These are phyloP conservation scores for Rhyacophila evoluta DNA, from an alignment of 2,888 invertebrate species.

Conservation along the genomic window DNA sequence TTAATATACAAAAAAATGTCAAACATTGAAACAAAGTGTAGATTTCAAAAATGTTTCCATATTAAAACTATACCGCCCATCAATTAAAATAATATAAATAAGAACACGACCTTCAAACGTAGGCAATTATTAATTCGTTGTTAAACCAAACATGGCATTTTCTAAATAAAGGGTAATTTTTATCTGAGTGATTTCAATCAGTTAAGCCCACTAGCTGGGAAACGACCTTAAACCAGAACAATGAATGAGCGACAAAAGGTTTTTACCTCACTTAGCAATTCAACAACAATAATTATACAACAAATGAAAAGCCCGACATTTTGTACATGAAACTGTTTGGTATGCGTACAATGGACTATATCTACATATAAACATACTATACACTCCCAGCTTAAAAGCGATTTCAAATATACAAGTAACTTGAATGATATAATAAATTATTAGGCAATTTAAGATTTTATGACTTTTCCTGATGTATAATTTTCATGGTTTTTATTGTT, in stretches of 20 bases:
- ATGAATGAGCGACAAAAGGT: neutral
- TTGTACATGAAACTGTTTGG: neutral
- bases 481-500: too few relatives aligned
- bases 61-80: neutral
- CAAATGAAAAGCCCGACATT: neutral
- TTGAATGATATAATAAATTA: too few relatives aligned
- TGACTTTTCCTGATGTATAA: too few relatives aligned
- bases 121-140: neutral
- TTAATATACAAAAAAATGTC: neutral
- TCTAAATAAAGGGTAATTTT: neutral
- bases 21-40: neutral
- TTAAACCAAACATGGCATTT: neutral
- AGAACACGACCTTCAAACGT: neutral
- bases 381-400: too few relatives aligned
- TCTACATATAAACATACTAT: too few relatives aligned
- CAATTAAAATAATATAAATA: neutral
- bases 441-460: too few relatives aligned
- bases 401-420: too few relatives aligned
- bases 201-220: neutral
- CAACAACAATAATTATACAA: slow-evolving; percentile 1
- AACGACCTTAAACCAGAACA: neutral
- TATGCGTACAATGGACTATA: too few relatives aligned
- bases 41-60: neutral
- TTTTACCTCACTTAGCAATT: slow-evolving; percentile 28
- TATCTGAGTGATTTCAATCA: slow-evolving; percentile 1